Evolutionary conservation across 1,140 invertebrate species (phyloP), one percentile per base, ranked within the genome.

Genomic region (Hylyphantes graminicola): DNA sequence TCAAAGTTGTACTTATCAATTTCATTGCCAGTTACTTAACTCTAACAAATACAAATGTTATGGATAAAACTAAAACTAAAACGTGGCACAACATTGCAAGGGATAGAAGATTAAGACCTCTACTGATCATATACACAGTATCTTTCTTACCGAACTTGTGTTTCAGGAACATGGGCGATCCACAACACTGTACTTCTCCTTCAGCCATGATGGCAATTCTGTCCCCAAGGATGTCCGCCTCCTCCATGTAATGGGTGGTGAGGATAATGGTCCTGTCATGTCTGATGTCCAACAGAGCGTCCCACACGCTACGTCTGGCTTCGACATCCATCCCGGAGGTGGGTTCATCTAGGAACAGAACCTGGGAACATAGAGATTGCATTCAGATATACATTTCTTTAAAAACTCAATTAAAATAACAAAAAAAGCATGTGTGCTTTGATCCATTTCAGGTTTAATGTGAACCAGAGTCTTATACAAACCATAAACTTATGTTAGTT

Each of bases 231-330:
- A 87, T 75, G 77, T 99, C 97, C 10, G 97, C 97, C 91, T 99
- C 98, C 90, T 99, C 98, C 96, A 99, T 98, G 89, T 96, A 98
- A 90, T 99, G 98, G 0, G 97, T 99, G 2, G 96, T 97, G 2
- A 99, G 92, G 8, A 99, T 90, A 87, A 99, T 95, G 1, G 96
- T 97, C 35, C 88, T 86, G 91, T 93, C 87, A 17, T 78, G 68
- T 57, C 87, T 59, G 7, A 87, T 57, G 21, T 81, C 19, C 0
- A 80, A 54, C 13, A 92, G 86, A 13, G 92, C 86, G 85, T 93
- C 92, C 93, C 93, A 94, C 76, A 94, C 92, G 72, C 90, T 90
- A 85, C 92, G 88, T 53, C 93, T 88, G 7, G 92, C 91, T 85
- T 90, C 91, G 11, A 93, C 93, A 88, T 93, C 93, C 63, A 91